phyloP scores from a whole-genome alignment of 2,797 vertebrate species.

The Bovichtus diacanthus region DNA sequence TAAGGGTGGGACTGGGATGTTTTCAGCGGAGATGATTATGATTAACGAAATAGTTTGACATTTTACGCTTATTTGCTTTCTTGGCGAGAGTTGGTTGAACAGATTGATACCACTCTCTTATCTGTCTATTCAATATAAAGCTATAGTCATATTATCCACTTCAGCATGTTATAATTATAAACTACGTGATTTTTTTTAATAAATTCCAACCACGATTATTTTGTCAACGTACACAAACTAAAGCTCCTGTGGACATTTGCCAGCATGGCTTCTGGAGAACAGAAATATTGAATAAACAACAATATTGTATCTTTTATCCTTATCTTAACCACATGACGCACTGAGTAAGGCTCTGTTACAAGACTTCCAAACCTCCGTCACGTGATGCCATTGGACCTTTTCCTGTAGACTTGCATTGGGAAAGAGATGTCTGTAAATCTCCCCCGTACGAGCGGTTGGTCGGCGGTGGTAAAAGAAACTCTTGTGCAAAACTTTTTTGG shows the following conservation, averaged over 20 bases:
- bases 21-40: conserved; percentile 1
- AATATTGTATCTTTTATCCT: neutral
- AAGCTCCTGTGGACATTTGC: neutral
- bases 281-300: neutral
- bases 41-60: conserved; percentile 19
- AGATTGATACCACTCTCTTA: neutral
- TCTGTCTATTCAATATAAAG: neutral
- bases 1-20: conserved; percentile 4
- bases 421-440: too few species aligned
- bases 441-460: too few species aligned
- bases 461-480: too few species aligned
- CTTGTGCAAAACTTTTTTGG: too few species aligned
- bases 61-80: neutral
- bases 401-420: too few species aligned
- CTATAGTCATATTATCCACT: neutral
- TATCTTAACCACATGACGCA: neutral
- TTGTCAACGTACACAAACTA: neutral
- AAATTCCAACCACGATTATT: neutral
- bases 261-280: neutral
- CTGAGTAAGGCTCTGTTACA: too few species aligned
- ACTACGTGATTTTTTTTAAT: neutral
- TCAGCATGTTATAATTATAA: neutral
- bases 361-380: too few species aligned
- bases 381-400: too few species aligned
- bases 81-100: neutral